These are phyloP conservation scores for Paragorgia papillata DNA, from an alignment of 92 coral and sea anemone species.

Conservation along the genomic window DNA sequence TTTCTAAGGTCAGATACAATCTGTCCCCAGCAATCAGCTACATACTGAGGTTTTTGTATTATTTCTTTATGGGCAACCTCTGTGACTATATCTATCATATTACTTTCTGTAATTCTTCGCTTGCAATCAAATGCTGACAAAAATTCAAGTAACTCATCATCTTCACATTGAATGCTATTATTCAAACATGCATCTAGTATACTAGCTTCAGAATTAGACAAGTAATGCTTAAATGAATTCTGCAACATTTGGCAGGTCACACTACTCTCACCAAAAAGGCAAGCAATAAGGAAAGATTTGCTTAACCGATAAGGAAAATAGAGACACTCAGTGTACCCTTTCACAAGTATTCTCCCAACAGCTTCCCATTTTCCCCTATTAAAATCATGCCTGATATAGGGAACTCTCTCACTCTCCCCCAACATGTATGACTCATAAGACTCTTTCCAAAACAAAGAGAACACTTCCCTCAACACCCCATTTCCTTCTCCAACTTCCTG, in stretches of 20 bases:
- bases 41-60: slow-evolving; percentile 47
- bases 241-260: slow-evolving; percentile 21
- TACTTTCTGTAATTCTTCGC: slow-evolving; percentile 25
- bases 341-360: slow-evolving; percentile 58
- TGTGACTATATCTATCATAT: slow-evolving; percentile 23
- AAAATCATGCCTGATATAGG: slow-evolving; percentile 58
- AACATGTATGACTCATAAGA: slow-evolving; percentile 57
- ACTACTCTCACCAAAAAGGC: slow-evolving; percentile 51
- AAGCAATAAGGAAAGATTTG: slow-evolving; percentile 41
- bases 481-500: slow-evolving; percentile 52
- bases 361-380: slow-evolving; percentile 65
- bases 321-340: slow-evolving; percentile 42
- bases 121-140: slow-evolving; percentile 48
- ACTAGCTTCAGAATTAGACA: slow-evolving; percentile 48
- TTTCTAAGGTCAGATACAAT: not conserved
- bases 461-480: slow-evolving; percentile 63
- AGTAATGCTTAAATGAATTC: slow-evolving; percentile 52
- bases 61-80: slow-evolving; percentile 48
- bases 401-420: slow-evolving; percentile 58
- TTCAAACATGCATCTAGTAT: slow-evolving; percentile 50
- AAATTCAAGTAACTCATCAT: slow-evolving; percentile 57
- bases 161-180: slow-evolving; percentile 36
- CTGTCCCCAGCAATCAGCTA: slow-evolving; percentile 38
- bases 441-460: slow-evolving; percentile 61
- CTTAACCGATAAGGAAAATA: slow-evolving; percentile 51